These are phyloP conservation scores for Saccostrea glomerata DNA, from an alignment of 1,140 invertebrate species.

Conservation along the genomic window DNA sequence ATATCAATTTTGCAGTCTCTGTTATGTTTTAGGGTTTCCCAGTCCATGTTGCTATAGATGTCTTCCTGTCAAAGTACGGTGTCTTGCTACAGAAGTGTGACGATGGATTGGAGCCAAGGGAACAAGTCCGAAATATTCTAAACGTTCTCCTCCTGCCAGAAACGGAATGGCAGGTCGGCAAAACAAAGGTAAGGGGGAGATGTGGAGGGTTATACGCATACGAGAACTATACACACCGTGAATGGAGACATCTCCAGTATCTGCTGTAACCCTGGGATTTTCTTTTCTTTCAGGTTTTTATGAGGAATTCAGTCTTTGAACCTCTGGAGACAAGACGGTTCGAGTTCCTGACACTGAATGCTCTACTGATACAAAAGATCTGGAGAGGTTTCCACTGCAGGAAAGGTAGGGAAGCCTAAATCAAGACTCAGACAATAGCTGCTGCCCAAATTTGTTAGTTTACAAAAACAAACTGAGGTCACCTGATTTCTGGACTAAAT, in stretches of 20 bases:
- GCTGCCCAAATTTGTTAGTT: no score
- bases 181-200: constrained; percentile 87
- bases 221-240: no score
- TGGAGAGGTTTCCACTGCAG: constrained; percentile 84
- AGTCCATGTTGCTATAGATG: constrained; percentile 89
- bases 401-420: constrained; percentile 80
- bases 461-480: no score
- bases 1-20: no score
- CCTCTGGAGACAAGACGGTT: constrained; percentile 90
- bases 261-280: no score
- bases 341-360: constrained; percentile 85
- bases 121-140: constrained; percentile 77
- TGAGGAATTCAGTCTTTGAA: constrained; percentile 90
- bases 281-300: constrained; percentile 80
- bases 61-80: constrained; percentile 89
- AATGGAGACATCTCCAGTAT: no score
- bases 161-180: constrained; percentile 94
- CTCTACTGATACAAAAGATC: constrained; percentile 89
- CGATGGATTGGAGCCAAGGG: constrained; percentile 57
- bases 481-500: no score
- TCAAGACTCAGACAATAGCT: no score
- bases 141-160: constrained; percentile 83
- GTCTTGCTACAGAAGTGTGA: constrained; percentile 79
- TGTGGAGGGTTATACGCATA: background rate
- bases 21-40: constrained; percentile 87